Evolutionary conservation across 2,113 vertebrate genomes (phyloP).

Genomic region (Epinephelus fuscoguttatus): DNA sequence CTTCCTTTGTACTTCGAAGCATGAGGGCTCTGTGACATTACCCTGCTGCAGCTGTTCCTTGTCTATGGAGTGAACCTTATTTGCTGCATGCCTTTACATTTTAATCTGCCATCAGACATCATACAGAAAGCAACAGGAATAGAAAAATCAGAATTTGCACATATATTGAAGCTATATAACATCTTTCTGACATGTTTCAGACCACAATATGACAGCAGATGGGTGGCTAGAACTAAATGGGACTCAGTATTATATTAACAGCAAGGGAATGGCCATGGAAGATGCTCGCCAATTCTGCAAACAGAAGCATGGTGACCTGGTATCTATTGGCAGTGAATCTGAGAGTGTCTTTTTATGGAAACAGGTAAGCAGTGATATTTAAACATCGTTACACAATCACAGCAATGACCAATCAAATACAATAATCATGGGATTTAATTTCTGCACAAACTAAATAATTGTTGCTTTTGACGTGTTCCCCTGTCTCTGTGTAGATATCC

Average conservation of each 20-base stretch:
- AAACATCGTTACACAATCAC: neutral
- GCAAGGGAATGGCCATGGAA: slow-evolving; percentile 78
- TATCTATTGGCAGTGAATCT: slow-evolving; percentile 83
- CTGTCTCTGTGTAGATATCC: slow-evolving; percentile 62
- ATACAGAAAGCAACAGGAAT: no score
- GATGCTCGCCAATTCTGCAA: slow-evolving; percentile 86
- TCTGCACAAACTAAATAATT: neutral
- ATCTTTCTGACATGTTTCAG: slow-evolving; percentile 73
- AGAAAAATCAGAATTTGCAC: no score
- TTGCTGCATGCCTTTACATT: no score
- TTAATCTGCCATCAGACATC: no score
- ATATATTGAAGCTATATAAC: neutral
- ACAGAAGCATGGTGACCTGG: slow-evolving; percentile 87
- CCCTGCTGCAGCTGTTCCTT: no score
- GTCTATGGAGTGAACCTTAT: no score
- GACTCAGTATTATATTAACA: slow-evolving; percentile 88
- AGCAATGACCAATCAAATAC: neutral
- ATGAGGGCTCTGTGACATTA: no score
- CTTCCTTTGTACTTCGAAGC: no score
- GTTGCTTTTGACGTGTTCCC: neutral
- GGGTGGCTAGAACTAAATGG: slow-evolving; percentile 87
- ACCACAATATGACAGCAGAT: slow-evolving; percentile 84
- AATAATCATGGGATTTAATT: neutral
- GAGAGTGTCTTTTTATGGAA: slow-evolving; percentile 90
- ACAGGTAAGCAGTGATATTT: slow-evolving; percentile 74